A percentile compares a stretch with the other conserved stretches of the same genome.
Conservation (phyloP, 1,140 invertebrate species). For the Babylonia areolata region DNA sequence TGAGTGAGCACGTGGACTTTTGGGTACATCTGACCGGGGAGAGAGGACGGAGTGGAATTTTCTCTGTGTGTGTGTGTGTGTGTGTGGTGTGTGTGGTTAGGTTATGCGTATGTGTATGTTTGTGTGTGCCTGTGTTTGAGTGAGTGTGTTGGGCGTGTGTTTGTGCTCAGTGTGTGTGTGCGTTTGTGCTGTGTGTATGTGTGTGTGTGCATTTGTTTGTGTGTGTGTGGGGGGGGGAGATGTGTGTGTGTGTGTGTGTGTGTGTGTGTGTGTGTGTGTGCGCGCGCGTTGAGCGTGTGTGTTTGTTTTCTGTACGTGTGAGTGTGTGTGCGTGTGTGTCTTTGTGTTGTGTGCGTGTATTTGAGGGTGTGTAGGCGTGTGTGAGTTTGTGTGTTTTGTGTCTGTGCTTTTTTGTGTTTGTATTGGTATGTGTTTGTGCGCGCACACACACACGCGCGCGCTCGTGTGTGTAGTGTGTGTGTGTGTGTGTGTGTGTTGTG, state of each 20-base stretch:
- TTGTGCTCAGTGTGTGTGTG: neutral
- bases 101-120: neutral
- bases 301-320: neutral
- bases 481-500: neutral
- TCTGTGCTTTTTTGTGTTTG: too few relatives aligned
- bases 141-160: neutral
- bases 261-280: constrained; percentile 11
- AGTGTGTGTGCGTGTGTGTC: constrained; percentile 8
- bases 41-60: too few relatives aligned
- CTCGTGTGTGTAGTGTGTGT: neutral
- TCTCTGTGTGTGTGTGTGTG: too few relatives aligned
- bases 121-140: neutral
- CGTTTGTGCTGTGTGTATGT: neutral
- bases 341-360: too few relatives aligned
- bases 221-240: too few relatives aligned
- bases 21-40: too few relatives aligned
- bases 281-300: neutral
- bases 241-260: constrained; percentile 1
- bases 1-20: too few relatives aligned
- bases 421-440: too few relatives aligned
- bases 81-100: too few relatives aligned
- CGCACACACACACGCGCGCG: neutral
- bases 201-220: neutral
- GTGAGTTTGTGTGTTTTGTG: too few relatives aligned
- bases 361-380: too few relatives aligned